phyloP scores from a whole-genome alignment of 2,797 vertebrate species.

The Sebastes variabilis region DNA sequence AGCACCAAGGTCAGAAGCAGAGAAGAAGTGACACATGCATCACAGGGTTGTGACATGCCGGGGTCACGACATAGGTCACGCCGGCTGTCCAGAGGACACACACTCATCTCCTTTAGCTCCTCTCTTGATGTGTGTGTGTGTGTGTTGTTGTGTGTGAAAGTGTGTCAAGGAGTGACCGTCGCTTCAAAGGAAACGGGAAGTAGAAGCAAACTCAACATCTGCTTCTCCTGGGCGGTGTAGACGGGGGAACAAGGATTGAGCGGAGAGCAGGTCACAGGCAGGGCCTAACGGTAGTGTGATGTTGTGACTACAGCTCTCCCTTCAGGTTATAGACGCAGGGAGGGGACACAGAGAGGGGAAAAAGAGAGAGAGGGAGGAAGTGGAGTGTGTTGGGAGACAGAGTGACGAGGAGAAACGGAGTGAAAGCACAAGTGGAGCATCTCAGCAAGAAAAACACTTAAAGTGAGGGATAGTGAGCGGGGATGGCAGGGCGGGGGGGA shows the following conservation, averaged over 20 bases:
- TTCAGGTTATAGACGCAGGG: conserved; percentile 88
- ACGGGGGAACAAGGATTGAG: conserved; percentile 73
- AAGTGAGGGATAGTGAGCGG: conserved; percentile 69
- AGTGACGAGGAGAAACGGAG: conserved; percentile 66
- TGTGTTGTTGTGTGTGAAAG: conserved; percentile 17
- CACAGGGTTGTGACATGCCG: conserved; percentile 82
- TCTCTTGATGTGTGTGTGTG: conserved; percentile 9
- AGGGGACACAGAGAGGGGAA: not conserved
- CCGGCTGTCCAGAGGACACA: conserved; percentile 56
- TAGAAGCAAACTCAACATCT: conserved; percentile 77
- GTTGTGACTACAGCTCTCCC: conserved; percentile 91
- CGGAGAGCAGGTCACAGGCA: conserved; percentile 87
- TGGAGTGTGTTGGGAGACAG: conserved; percentile 45
- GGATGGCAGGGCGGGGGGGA: conserved; percentile 63
- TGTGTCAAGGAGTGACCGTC: conserved; percentile 54
- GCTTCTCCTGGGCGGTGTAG: conserved; percentile 20
- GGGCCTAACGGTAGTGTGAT: conserved; percentile 86
- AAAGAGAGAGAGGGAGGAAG: conserved; percentile 40
- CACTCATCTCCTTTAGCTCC: conserved; percentile 30
- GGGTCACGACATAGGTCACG: conserved; percentile 68
- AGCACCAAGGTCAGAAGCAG: conserved; percentile 75
- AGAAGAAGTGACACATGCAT: conserved; percentile 86
- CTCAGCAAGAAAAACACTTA: conserved; percentile 77
- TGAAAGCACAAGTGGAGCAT: conserved; percentile 77
- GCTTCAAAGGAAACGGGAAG: conserved; percentile 77